Evolutionary conservation across 2,113 vertebrate genomes (phyloP).

Genomic region (Pterocles burchelli): DNA sequence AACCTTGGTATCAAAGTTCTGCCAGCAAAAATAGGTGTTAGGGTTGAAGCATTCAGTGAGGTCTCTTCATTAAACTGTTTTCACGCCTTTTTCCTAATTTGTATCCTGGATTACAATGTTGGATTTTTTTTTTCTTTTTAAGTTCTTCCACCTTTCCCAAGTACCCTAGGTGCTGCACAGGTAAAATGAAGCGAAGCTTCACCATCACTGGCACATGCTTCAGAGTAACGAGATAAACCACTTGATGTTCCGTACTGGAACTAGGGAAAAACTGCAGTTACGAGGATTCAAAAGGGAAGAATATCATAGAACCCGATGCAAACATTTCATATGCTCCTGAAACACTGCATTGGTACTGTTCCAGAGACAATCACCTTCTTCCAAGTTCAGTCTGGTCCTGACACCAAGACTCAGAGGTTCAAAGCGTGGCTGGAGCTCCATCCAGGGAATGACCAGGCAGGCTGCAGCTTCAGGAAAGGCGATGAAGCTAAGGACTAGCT

Average conservation of each 20-base stretch:
- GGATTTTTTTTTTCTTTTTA: no score
- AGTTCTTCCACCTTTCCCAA: neutral
- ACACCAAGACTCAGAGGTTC: neutral
- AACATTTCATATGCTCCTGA: neutral
- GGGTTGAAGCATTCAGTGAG: neutral
- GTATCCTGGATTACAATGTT: neutral
- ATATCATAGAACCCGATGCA: neutral
- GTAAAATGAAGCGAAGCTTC: neutral
- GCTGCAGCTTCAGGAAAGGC: neutral
- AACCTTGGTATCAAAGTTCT: neutral
- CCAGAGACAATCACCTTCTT: neutral
- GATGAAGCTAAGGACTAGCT: neutral
- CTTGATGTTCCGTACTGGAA: neutral
- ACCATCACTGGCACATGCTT: no score
- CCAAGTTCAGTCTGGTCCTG: neutral
- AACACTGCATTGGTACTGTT: neutral
- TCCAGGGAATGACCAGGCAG: no score
- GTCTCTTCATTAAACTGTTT: neutral
- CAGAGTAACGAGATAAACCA: rapidly evolving
- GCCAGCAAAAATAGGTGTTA: neutral
- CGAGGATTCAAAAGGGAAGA: neutral
- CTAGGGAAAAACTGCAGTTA: neutral
- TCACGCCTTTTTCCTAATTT: neutral
- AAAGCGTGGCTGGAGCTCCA: neutral
- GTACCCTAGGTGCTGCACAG: neutral